Evolutionary conservation across 2,888 invertebrate genomes (phyloP).

Genomic region (Reticulitermes lucifugus): DNA sequence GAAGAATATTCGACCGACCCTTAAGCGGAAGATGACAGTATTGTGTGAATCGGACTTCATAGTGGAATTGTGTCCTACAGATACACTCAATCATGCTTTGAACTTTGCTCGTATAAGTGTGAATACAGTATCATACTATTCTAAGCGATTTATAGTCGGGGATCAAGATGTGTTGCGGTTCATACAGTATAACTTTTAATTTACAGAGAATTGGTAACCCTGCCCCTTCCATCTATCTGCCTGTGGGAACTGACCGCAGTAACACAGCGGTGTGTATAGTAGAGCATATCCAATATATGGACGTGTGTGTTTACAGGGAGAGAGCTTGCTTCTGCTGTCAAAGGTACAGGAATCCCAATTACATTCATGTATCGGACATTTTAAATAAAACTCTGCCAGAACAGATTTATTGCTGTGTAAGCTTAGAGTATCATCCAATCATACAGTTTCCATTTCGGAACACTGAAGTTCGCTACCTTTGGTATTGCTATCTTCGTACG

Average conservation of each 20-base stretch:
- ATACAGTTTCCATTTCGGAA: too few relatives aligned
- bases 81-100: too few relatives aligned
- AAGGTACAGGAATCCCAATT: not conserved
- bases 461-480: too few relatives aligned
- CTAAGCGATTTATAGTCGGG: not conserved
- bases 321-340: not conserved
- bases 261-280: not conserved
- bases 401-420: not conserved
- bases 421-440: too few relatives aligned
- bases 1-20: too few relatives aligned
- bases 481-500: too few relatives aligned
- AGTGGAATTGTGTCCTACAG: too few relatives aligned
- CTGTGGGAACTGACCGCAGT: not conserved
- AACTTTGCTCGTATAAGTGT: too few relatives aligned
- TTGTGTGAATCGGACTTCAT: too few relatives aligned
- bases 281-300: not conserved
- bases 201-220: not conserved
- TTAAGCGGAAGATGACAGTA: too few relatives aligned
- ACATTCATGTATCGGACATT: not conserved
- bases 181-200: constrained; percentile 4
- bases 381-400: not conserved
- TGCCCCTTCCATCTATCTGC: not conserved
- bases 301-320: not conserved
- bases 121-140: not conserved
- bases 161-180: not conserved